Conservation (phyloP, 2,113 vertebrate species). For the Eulemur macaco region DNA sequence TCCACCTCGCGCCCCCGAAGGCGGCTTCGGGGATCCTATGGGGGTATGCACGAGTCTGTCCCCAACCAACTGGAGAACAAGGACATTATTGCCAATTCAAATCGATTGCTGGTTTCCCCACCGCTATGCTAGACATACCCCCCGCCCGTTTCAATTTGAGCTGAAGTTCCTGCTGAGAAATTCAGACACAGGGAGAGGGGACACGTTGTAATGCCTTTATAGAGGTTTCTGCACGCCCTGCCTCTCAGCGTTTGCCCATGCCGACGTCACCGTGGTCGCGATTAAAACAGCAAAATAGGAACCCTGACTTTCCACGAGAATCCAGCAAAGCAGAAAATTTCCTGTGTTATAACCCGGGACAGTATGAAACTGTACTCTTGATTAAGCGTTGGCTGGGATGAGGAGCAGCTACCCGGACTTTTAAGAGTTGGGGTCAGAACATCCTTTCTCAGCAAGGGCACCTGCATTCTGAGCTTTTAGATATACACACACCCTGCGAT, state of each 20-base stretch:
- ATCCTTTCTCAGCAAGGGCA: background rate
- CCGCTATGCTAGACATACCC: background rate
- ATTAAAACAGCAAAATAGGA: background rate
- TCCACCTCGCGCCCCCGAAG: background rate
- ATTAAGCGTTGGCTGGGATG: background rate
- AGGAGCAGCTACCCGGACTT: background rate
- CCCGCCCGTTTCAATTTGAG: background rate
- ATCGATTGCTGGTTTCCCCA: too few relatives aligned
- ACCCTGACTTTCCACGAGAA: background rate
- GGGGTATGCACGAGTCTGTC: background rate
- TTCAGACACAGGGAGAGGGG: background rate
- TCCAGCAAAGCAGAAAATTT: conserved; percentile 33
- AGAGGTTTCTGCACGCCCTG: background rate
- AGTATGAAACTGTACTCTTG: conserved; percentile 23
- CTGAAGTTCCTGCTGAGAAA: background rate
- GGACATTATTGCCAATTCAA: background rate
- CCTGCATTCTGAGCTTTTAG: background rate
- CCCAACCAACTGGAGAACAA: background rate
- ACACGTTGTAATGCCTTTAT: background rate
- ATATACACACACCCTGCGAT: rapidly evolving
- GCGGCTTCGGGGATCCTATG: background rate
- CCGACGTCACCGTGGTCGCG: background rate
- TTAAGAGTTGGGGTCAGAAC: background rate
- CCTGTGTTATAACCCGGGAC: background rate
- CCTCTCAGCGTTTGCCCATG: background rate